phyloP scores from a whole-genome alignment of 2,888 invertebrate genomes.

The Agrochola lota region DNA sequence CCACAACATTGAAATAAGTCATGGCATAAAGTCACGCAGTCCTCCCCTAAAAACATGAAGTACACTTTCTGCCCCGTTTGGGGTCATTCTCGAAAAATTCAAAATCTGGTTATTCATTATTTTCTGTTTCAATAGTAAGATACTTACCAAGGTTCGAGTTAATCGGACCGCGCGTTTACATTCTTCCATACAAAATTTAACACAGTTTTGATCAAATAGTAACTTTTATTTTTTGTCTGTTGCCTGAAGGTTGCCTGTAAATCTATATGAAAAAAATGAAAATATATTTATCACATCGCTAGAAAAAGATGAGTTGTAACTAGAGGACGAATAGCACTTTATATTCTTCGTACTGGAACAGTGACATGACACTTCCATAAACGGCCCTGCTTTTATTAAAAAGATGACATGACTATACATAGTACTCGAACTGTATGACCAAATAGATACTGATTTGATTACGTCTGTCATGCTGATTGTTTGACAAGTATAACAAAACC shows the following conservation, averaged over 20 bases:
- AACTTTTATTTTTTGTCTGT: not conserved
- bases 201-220: not conserved
- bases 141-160: not conserved
- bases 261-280: not conserved
- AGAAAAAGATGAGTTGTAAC: not conserved
- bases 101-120: not conserved
- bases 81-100: not conserved
- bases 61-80: not conserved
- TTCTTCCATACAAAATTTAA: not conserved
- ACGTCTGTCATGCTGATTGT: conserved; percentile 49
- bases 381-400: not conserved
- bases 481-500: conserved; percentile 24
- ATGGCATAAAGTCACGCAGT: not conserved
- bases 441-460: conserved; percentile 46
- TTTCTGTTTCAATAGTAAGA: not conserved
- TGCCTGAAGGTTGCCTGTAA: not conserved
- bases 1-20: not conserved
- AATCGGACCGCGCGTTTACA: not conserved
- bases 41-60: not conserved
- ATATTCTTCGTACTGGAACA: not conserved
- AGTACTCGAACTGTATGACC: conserved; percentile 21
- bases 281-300: not conserved
- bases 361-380: not conserved
- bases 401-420: conserved; percentile 9
- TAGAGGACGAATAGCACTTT: not conserved